A percentile compares a stretch with the other conserved stretches of the same genome.
Evolutionary conservation across 2,113 vertebrate genomes (phyloP).

Genomic region (Gobio gobio): DNA sequence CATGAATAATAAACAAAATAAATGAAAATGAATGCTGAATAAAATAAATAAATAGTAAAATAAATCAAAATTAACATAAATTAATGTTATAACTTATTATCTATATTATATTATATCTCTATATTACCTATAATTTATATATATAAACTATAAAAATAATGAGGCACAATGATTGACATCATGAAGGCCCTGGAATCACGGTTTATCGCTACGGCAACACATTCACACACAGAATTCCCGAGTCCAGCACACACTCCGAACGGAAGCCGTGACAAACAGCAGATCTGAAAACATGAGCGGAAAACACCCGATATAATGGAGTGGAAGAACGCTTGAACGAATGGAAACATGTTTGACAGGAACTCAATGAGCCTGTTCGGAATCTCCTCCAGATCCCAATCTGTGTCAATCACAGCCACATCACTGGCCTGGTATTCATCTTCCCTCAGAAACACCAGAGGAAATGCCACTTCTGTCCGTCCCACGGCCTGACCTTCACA

Average conservation of each 20-base stretch:
- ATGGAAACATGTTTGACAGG: conserved; percentile 14
- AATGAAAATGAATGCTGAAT: neutral
- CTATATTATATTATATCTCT: no score
- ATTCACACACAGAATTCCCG: neutral
- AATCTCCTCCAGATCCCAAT: neutral
- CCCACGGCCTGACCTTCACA: neutral
- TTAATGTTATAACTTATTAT: neutral
- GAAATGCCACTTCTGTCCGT: neutral
- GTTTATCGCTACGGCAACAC: neutral
- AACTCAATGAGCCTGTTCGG: neutral
- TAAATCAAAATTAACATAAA: neutral
- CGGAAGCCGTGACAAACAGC: neutral
- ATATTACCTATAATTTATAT: no score
- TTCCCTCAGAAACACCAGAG: neutral
- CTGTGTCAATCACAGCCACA: neutral
- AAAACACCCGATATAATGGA: conserved; percentile 5
- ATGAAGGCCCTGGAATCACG: neutral
- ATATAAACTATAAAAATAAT: no score
- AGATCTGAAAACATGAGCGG: neutral
- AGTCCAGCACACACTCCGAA: neutral
- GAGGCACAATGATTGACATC: neutral
- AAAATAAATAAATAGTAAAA: neutral
- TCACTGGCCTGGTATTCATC: neutral
- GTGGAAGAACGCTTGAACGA: neutral
- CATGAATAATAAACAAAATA: neutral